Evolutionary conservation across 2,797 vertebrate species (phyloP).

Genomic region (Streptopelia turtur): DNA sequence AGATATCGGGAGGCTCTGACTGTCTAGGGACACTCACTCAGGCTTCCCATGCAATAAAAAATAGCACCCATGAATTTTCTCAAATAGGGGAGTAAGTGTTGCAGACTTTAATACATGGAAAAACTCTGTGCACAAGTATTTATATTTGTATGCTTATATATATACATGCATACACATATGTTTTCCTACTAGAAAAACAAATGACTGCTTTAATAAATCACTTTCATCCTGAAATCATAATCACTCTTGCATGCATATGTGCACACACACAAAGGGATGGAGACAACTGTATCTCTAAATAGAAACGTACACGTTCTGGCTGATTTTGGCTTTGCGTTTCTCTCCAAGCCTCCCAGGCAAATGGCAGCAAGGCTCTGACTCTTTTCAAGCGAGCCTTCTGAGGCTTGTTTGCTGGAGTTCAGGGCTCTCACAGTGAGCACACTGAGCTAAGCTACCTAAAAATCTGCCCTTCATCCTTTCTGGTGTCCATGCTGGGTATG

Average conservation of each 20-base stretch:
- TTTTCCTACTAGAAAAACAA: constrained; percentile 13
- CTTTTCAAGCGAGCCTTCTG: constrained; percentile 52
- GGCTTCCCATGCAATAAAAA: not conserved
- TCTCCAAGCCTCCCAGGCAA: constrained; percentile 62
- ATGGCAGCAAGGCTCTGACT: constrained; percentile 51
- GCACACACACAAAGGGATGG: constrained; percentile 39
- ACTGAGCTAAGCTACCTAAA: constrained; percentile 46
- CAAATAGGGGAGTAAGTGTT: not conserved
- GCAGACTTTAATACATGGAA: not conserved
- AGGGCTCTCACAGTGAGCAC: constrained; percentile 32
- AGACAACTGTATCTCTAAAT: constrained; percentile 31
- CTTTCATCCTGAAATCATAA: constrained; percentile 49
- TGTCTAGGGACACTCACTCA: not conserved
- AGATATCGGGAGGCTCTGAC: rapidly evolving
- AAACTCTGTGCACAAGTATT: not conserved
- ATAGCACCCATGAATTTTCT: not conserved
- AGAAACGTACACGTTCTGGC: not conserved
- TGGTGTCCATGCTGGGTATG: not conserved
- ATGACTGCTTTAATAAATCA: constrained; percentile 27
- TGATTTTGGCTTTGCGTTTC: constrained; percentile 48
- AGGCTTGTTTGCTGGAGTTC: constrained; percentile 43
- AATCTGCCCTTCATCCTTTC: constrained; percentile 21
- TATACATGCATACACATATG: not conserved
- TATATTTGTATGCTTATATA: not conserved
- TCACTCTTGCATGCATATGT: constrained; percentile 38